Evolutionary conservation across 2,797 vertebrate genomes (phyloP).

Genomic region (Zalophus californianus): DNA sequence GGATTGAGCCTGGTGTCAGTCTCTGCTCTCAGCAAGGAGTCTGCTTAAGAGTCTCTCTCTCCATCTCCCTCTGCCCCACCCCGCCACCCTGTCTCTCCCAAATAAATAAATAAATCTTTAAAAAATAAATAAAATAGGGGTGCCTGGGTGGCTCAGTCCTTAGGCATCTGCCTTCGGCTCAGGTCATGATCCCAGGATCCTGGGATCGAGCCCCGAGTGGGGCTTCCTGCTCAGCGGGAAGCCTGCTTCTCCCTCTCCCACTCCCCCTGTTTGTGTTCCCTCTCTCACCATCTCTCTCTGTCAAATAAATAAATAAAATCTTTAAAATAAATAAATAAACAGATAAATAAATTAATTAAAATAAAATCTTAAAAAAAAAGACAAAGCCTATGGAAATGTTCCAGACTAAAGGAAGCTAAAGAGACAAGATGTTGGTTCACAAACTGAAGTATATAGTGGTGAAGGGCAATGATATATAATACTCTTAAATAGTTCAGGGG

Average conservation of each 20-base stretch:
- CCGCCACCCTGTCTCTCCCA: not conserved
- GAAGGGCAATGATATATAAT: not conserved
- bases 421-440: not conserved
- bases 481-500: constrained; percentile 4
- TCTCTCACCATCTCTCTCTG: too few relatives aligned
- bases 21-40: not conserved
- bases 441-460: not conserved
- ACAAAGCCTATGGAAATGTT: not conserved
- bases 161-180: too few relatives aligned
- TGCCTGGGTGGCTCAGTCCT: too few relatives aligned
- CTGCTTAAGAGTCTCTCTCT: not conserved
- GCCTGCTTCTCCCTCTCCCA: too few relatives aligned
- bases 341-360: not conserved
- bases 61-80: not conserved
- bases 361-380: not conserved
- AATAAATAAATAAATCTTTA: not conserved
- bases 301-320: too few relatives aligned
- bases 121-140: not conserved
- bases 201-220: too few relatives aligned
- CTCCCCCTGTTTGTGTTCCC: too few relatives aligned
- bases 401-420: not conserved
- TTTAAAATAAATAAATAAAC: too few relatives aligned
- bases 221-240: too few relatives aligned
- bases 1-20: not conserved
- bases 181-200: too few relatives aligned